Evolutionary conservation across 2,797 vertebrate species (phyloP).

Genomic region (Otolemur crassicaudatus): DNA sequence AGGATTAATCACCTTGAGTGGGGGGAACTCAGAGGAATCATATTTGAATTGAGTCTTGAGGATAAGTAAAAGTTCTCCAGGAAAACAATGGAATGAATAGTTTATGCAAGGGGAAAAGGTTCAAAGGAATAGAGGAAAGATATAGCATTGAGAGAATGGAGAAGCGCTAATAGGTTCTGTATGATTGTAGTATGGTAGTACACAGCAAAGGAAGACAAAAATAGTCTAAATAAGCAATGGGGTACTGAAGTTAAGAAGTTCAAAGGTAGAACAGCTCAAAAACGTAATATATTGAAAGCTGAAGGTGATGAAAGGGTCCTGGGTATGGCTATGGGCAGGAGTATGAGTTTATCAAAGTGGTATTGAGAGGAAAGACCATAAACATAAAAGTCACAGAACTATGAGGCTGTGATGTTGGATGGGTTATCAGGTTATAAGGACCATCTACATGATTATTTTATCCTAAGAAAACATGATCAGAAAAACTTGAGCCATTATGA

Average conservation of each 20-base stretch:
- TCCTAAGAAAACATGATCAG: constrained; percentile 24
- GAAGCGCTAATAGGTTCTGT: background rate
- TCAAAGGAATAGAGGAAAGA: constrained; percentile 2
- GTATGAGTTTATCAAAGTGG: background rate
- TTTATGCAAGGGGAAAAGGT: background rate
- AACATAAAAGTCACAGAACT: constrained; percentile 43
- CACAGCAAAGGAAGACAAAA: background rate
- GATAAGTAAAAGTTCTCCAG: background rate
- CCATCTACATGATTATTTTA: background rate
- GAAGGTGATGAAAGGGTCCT: background rate
- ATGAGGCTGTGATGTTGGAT: background rate
- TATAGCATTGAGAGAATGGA: background rate
- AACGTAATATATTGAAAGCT: too few species aligned
- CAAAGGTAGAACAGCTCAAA: background rate
- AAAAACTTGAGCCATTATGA: constrained; percentile 2
- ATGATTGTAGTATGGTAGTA: background rate
- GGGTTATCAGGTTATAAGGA: background rate
- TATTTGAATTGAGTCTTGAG: background rate
- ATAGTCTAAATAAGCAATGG: constrained; percentile 17
- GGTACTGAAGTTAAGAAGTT: constrained; percentile 24
- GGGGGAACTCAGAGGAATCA: background rate
- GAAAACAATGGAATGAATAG: constrained; percentile 34
- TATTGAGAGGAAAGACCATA: constrained; percentile 26
- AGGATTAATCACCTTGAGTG: background rate
- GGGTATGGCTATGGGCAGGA: background rate